Evolutionary conservation across 2,797 vertebrate species (phyloP), one percentile per base, ranked within the genome.

Genomic region (Sebastiscus albofasciatus): DNA sequence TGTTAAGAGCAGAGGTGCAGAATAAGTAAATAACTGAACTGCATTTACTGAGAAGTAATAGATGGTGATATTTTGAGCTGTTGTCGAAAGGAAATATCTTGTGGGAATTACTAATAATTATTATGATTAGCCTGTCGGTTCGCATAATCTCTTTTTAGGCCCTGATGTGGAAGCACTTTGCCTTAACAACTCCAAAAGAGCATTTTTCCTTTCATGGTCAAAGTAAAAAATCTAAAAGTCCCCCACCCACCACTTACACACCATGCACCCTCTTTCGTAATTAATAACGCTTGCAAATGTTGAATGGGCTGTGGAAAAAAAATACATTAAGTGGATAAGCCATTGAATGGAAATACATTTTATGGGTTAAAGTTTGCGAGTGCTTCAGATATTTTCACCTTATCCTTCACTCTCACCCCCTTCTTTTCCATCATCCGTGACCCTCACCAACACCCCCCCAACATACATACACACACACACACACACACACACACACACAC

Each of bases 361-460:
- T 77, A 90, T 82, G 81, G 75, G 81, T 87, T 84, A 67, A 81
- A 36, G 61, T 86, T 87, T 81, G 73, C 49, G 75, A 83, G 79
- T n/a, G 24, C 36, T 67, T 56, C 80, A 70, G 70, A 72, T 46
- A 64, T 89, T 89, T 83, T 78, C 77, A 83, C 85, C 85, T 82
- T 85, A 88, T 88, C 82, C 87, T 68, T 87, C 86, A 86, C 59
- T 77, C 81, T 52, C 62, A 72, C 61, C 81, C 77, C 64, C 12
- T 34, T 79, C 36, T 81, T 87, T 81, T 89, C 82, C 77, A 73
- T 68, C 80, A 72, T 65, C 74, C 80, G 14, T 29, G 11, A 62
- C 73, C 81, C 65, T 67, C 72, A 67, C 62, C 76, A 36, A 18
- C 67, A 59, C 70, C 52, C 65, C 61, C 39, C 62, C 10, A 42